These are phyloP conservation scores for Brachionus koreanus DNA, from an alignment of 1,140 invertebrate species.

Conservation along the genomic window DNA sequence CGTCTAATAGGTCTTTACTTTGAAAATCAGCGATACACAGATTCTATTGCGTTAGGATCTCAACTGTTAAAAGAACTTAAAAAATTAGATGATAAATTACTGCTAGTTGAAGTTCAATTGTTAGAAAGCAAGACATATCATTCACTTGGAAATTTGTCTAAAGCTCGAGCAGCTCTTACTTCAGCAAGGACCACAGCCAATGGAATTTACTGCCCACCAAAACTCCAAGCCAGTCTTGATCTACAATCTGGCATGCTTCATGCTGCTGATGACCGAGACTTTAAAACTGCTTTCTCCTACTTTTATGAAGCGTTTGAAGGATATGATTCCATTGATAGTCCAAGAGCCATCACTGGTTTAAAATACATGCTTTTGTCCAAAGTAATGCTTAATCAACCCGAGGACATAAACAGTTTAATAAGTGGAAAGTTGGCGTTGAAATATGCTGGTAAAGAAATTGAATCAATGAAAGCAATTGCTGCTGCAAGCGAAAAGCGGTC, in stretches of 20 bases:
- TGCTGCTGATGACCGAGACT: slow-evolving; percentile 96
- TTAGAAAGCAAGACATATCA: slow-evolving; percentile 98
- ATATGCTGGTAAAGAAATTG: slow-evolving; percentile 87
- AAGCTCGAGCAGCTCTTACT: slow-evolving; percentile 90
- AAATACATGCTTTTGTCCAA: slow-evolving; percentile 99
- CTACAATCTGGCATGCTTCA: slow-evolving; percentile 95
- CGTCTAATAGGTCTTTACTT: slow-evolving; percentile 44
- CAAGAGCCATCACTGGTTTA: slow-evolving; percentile 82
- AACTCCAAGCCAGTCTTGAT: slow-evolving; percentile 92
- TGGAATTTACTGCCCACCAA: slow-evolving; percentile 96
- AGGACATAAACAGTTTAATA: slow-evolving; percentile 91
- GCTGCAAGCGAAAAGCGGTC: slow-evolving; percentile 91
- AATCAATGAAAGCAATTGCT: slow-evolving; percentile 95
- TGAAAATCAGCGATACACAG: slow-evolving; percentile 17
- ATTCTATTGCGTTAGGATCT: slow-evolving; percentile 60
- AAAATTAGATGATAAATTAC: slow-evolving; percentile 97
- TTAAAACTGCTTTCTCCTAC: slow-evolving; percentile 99
- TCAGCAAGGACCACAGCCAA: slow-evolving; percentile 97
- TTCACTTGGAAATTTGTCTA: slow-evolving; percentile 89
- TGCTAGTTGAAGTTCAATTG: slow-evolving; percentile 89
- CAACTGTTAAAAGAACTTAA: slow-evolving; percentile 87
- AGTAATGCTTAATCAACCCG: slow-evolving; percentile 85
- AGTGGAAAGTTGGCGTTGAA: slow-evolving; percentile 93
- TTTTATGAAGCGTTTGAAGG: slow-evolving; percentile 99
- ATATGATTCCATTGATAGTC: slow-evolving; percentile 78